Evolutionary conservation across 2,113 vertebrate genomes (phyloP), one percentile per base, ranked within the genome.

Genomic region (Spilogale gracilis): DNA sequence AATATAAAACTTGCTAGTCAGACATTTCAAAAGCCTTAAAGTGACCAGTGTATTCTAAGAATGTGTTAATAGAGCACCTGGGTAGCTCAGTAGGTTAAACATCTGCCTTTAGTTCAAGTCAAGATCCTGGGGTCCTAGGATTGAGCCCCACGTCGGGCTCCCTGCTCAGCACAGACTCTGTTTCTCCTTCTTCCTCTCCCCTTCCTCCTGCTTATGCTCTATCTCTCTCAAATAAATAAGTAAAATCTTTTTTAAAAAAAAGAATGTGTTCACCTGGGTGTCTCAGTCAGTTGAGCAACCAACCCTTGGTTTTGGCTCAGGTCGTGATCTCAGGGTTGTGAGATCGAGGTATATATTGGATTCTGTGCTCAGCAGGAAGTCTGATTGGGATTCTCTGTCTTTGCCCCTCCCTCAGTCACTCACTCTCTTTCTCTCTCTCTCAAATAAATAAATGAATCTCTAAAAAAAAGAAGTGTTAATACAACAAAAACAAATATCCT

Each of bases 11-110:
- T 38, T 86, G 25, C 5, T 50, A 63, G 9, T 7, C 43, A 27
- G 23, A 38, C 27, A 48, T 58, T 96, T 82, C 54, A 85, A 71
- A 85, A 94, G 32, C 13, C 54, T 86, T 76, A 84, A 93, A 83
- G n/a, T 38, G 69, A 38, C 6, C 48, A 18, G 56, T 9, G 21
- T 63, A 9, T 52, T 63, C 80, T 74, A 73, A 93, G 63, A 74
- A 43, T 85, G 30, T 85, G 38, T 65, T 78, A 50, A 81, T 71
- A 61, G 67, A 32, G 17, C 7, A 3, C 67, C n/a, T 69, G 32
- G 17, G 32, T 69, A 13, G 32, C 32, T 38, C 67, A 69, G 67
- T 50, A 50, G 50, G 50, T 50, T 50, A 50, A 50, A 9, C 9
- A 9, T 50, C 50, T 50, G 50, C 50, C 50, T 50, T 50, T 9